Conservation (phyloP, 2,888 invertebrate species). For the Ormyrus nitidulus region DNA sequence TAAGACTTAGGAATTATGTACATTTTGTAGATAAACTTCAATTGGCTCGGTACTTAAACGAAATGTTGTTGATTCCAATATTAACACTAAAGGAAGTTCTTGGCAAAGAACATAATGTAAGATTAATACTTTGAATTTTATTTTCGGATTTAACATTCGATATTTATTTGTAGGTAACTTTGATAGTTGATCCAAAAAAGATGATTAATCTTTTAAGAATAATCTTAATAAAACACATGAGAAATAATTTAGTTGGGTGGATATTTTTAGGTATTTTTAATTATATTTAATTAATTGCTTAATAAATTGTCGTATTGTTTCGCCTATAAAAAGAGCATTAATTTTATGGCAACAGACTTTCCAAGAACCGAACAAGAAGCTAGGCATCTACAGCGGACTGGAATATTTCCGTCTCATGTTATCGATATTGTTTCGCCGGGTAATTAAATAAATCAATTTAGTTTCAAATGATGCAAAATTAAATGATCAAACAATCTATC, state of each 20-base stretch:
- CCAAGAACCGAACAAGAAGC: slow-evolving; percentile 76
- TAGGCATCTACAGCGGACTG: slow-evolving; percentile 73
- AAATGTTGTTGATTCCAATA: slow-evolving; percentile 60
- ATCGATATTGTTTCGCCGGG: slow-evolving; percentile 70
- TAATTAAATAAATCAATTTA: not conserved
- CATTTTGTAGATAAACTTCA: slow-evolving; percentile 59
- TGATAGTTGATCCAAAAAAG: slow-evolving; percentile 30
- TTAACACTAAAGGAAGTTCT: slow-evolving; percentile 59
- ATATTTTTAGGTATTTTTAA: slow-evolving; percentile 69
- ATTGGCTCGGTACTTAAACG: slow-evolving; percentile 61
- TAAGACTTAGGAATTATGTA: not conserved
- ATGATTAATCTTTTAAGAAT: slow-evolving; percentile 61
- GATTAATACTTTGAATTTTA: slow-evolving; percentile 1
- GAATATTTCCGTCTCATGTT: slow-evolving; percentile 78
- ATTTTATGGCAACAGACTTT: slow-evolving; percentile 69
- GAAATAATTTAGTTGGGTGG: slow-evolving; percentile 71
- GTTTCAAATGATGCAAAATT: not conserved
- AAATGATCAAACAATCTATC: not conserved
- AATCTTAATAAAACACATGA: slow-evolving; percentile 69
- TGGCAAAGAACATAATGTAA: slow-evolving; percentile 33
- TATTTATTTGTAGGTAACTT: slow-evolving; percentile 1
- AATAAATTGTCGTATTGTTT: not conserved
- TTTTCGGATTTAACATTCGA: not conserved
- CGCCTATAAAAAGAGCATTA: not conserved
- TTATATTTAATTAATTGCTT: slow-evolving; percentile 7